phyloP scores from a whole-genome alignment of 2,797 vertebrate genomes.

The Lates japonicus region DNA sequence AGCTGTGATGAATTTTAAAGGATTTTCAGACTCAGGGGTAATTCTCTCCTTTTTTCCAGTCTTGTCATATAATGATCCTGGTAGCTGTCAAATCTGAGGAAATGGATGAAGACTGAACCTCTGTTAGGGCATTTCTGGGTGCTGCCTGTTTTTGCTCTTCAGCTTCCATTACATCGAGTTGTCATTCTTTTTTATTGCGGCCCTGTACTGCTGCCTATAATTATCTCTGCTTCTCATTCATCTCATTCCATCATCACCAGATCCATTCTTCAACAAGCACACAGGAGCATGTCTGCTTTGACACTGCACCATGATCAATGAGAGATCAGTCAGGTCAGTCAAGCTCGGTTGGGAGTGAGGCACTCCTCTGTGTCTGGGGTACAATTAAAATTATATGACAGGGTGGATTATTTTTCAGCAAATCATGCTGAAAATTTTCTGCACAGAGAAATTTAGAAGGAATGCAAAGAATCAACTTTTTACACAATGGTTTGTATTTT shows the following conservation, averaged over 20 bases:
- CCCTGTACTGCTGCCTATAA: conserved; percentile 25
- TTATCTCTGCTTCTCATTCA: conserved; percentile 39
- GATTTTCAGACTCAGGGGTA: no score
- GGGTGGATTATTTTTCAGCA: neutral
- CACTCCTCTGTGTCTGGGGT: neutral
- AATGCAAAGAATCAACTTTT: neutral
- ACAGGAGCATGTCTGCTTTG: neutral
- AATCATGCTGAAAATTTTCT: neutral
- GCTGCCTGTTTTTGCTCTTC: conserved; percentile 12
- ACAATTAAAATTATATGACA: conserved; percentile 10
- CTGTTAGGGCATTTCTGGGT: neutral
- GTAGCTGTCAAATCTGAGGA: neutral
- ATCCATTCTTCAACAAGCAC: conserved; percentile 37
- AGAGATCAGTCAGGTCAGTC: conserved; percentile 2
- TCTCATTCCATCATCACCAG: neutral
- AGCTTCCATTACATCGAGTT: conserved; percentile 17
- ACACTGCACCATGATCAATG: conserved; percentile 36
- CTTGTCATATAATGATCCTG: neutral
- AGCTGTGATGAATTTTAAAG: neutral
- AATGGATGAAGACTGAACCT: neutral
- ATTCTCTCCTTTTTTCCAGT: neutral
- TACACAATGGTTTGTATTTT: neutral
- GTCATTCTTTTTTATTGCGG: conserved; percentile 1
- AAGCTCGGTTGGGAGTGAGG: neutral
- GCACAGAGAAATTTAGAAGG: neutral